A percentile compares a stretch with the other conserved stretches of the same genome.
Evolutionary conservation across 2,888 invertebrate species (phyloP).

Genomic region (Tenodera sinensis): DNA sequence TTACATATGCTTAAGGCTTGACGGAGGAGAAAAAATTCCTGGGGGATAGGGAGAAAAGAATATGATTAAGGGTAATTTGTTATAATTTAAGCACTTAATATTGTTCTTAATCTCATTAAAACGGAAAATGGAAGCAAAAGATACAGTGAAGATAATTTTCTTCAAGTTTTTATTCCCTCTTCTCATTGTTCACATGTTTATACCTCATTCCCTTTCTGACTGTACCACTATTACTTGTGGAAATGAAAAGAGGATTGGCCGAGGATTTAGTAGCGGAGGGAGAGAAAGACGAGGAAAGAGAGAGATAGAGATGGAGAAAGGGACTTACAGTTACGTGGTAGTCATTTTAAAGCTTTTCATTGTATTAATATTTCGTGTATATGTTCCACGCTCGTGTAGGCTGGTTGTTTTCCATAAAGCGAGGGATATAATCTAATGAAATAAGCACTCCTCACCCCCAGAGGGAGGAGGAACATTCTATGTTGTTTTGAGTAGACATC

Average conservation of each 20-base stretch:
- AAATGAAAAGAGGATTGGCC: slow-evolving; percentile 28
- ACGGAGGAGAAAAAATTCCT: background rate
- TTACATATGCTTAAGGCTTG: background rate
- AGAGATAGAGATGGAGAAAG: background rate
- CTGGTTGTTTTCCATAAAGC: slow-evolving; percentile 20
- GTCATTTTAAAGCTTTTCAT: slow-evolving; percentile 28
- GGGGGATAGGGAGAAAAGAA: background rate
- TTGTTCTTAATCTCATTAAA: background rate
- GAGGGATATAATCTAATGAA: slow-evolving; percentile 29
- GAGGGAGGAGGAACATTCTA: slow-evolving; percentile 37
- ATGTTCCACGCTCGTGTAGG: slow-evolving; percentile 3
- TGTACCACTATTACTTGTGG: slow-evolving; percentile 18
- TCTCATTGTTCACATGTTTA: background rate
- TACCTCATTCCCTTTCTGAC: background rate
- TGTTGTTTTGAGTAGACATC: slow-evolving; percentile 26
- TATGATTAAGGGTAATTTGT: background rate
- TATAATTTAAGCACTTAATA: background rate
- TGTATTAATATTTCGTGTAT: slow-evolving; percentile 26
- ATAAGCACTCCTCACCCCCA: slow-evolving; percentile 30
- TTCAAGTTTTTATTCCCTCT: background rate
- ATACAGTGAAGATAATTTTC: background rate
- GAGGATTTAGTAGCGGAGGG: slow-evolving; percentile 19
- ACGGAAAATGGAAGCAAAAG: background rate
- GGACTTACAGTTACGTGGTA: slow-evolving; percentile 23
- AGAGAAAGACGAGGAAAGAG: background rate